Evolutionary conservation across 2,888 invertebrate genomes (phyloP).

Genomic region (Sarcophaga caerulescens): DNA sequence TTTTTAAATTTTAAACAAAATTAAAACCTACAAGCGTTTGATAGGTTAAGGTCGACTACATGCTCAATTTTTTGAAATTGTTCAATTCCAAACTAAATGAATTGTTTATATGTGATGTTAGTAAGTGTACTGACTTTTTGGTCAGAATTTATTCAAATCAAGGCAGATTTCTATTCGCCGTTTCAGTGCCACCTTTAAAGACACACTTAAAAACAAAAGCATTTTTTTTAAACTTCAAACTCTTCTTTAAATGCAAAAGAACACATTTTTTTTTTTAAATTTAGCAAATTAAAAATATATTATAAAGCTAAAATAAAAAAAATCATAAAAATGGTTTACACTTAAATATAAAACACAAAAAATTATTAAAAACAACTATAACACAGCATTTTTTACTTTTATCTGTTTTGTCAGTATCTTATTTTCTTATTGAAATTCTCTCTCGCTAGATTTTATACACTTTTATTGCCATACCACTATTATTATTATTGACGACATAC

Average conservation of each 20-base stretch:
- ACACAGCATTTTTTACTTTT: slow-evolving; percentile 47
- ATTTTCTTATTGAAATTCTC: background rate
- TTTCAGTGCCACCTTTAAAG: too few relatives aligned
- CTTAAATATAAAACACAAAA: slow-evolving; percentile 54
- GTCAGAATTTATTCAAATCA: too few relatives aligned
- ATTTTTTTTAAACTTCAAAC: too few relatives aligned
- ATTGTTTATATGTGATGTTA: too few relatives aligned
- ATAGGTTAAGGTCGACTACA: background rate
- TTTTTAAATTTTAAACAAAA: background rate
- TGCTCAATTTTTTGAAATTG: too few relatives aligned
- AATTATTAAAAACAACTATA: slow-evolving; percentile 45
- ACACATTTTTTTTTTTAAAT: background rate
- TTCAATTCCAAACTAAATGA: too few relatives aligned
- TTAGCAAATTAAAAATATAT: slow-evolving; percentile 51
- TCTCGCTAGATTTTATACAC: slow-evolving; percentile 12
- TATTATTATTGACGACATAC: background rate
- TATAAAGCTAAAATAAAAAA: slow-evolving; percentile 36
- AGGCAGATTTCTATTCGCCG: too few relatives aligned
- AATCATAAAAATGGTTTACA: slow-evolving; percentile 33
- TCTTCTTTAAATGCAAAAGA: background rate
- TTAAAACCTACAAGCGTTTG: background rate
- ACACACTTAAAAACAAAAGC: too few relatives aligned
- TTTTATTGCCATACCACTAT: slow-evolving; percentile 3
- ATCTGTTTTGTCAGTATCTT: slow-evolving; percentile 22
- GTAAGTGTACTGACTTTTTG: too few relatives aligned